Percentiles rank a stretch among this genome's conserved stretches.
These are phyloP conservation scores for Synergus itoensis DNA, from an alignment of 2,888 invertebrate species.

Conservation along the genomic window DNA sequence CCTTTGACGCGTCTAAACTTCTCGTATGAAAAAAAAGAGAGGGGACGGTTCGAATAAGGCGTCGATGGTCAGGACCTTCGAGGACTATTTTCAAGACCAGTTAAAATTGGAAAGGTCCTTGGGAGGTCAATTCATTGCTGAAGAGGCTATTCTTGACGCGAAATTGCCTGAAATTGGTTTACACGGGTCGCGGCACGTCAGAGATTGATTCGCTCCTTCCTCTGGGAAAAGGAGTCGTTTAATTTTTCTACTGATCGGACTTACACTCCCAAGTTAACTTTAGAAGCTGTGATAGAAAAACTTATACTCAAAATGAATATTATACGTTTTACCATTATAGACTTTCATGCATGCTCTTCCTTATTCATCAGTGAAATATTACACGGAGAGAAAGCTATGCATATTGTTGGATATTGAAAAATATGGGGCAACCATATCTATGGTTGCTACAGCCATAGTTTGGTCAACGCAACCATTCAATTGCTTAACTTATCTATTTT, in stretches of 20 bases:
- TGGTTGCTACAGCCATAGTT: too few relatives aligned
- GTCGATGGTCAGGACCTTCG: slow-evolving; percentile 52
- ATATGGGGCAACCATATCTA: too few relatives aligned
- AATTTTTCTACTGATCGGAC: slow-evolving; percentile 57
- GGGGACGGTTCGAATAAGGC: slow-evolving; percentile 44
- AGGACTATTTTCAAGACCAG: slow-evolving; percentile 65
- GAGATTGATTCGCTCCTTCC: slow-evolving; percentile 74
- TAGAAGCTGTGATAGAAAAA: too few relatives aligned
- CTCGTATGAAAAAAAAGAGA: slow-evolving; percentile 38
- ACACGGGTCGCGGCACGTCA: slow-evolving; percentile 70
- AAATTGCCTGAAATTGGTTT: slow-evolving; percentile 78
- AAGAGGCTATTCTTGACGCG: slow-evolving; percentile 77
- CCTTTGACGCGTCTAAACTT: slow-evolving; percentile 45
- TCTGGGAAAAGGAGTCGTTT: slow-evolving; percentile 64
- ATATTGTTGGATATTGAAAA: too few relatives aligned
- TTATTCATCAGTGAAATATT: slow-evolving; percentile 20
- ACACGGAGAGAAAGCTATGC: too few relatives aligned
- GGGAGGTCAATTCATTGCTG: slow-evolving; percentile 74
- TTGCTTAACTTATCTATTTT: too few relatives aligned
- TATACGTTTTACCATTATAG: too few relatives aligned
- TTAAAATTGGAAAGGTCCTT: slow-evolving; percentile 75
- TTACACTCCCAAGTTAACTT: background rate
- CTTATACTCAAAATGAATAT: too few relatives aligned
- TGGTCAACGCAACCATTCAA: too few relatives aligned
- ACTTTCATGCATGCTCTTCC: too few relatives aligned